Conservation (phyloP, 2,113 vertebrate genomes). For the Oncorhynchus nerka region DNA sequence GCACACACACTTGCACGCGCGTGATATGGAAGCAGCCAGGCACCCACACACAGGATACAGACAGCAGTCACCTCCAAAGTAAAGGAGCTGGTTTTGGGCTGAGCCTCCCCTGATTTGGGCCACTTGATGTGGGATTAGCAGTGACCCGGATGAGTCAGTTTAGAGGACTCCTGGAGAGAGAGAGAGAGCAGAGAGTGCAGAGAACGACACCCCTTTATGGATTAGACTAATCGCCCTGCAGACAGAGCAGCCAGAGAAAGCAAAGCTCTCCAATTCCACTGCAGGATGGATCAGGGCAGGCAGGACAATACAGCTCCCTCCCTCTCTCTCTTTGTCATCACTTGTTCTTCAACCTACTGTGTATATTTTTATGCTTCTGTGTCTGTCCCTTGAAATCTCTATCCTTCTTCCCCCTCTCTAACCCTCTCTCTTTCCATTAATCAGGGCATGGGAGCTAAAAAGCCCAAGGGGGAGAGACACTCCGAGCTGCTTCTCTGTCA, state of each 20-base stretch:
- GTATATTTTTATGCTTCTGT: slow-evolving; percentile 5
- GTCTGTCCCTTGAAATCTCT: not conserved
- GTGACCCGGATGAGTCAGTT: slow-evolving; percentile 36
- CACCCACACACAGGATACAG: not conserved
- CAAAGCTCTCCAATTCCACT: slow-evolving; percentile 6
- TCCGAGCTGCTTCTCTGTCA: slow-evolving; percentile 22
- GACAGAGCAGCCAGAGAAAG: slow-evolving; percentile 37
- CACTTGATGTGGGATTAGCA: slow-evolving; percentile 20
- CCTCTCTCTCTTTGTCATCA: not conserved
- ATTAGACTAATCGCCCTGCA: slow-evolving; percentile 52
- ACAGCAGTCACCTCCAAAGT: not conserved
- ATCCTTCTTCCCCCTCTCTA: slow-evolving; percentile 3
- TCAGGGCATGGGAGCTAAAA: slow-evolving; percentile 46
- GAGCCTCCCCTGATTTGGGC: not conserved
- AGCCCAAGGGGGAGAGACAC: slow-evolving; percentile 32
- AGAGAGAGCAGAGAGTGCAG: slow-evolving; percentile 8
- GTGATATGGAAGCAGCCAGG: not conserved
- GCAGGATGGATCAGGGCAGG: slow-evolving; percentile 1
- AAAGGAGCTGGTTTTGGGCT: not conserved
- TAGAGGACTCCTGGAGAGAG: not conserved
- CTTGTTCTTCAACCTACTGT: slow-evolving; percentile 2
- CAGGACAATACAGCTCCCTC: not conserved
- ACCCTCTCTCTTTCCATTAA: slow-evolving; percentile 38
- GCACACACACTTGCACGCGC: not conserved
- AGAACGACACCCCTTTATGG: slow-evolving; percentile 29